Base-by-base conservation (phyloP, 2,113 vertebrate species). In the Istiophorus platypterus region DNA sequence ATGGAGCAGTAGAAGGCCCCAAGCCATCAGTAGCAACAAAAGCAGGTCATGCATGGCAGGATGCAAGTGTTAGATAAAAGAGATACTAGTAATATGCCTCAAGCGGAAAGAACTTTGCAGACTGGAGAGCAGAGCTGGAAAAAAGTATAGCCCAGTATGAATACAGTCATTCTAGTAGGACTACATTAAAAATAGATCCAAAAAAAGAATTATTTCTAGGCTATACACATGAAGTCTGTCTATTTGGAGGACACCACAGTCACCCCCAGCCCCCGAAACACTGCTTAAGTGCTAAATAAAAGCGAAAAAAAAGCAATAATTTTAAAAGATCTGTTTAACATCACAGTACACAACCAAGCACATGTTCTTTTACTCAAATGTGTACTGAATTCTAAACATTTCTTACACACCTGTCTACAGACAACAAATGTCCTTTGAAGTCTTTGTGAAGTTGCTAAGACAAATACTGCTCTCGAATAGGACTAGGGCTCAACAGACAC, bases 11-110 rank as follows among this genome's bases (percentile, higher is more conserved):
- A n/a, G 8, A 62, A 37, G 18, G 52, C 70, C 64, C 14, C 0
- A 1, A 29, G 65, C 31, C 18, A 67, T 39, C 18, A 56, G 26
- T 10, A 64, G 56, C 59, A 49, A 69, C 41, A 11, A 27, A 72
- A 90, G 81, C 70, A 79, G 54, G 69, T 80, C 81, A 85, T 56
- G 51, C 79, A 78, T 58, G 11, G 22, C 20, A 63, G 52, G 11
- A 83, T 75, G 51, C 3, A 9, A 64, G 31, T 61, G 45, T 56
- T 61, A 71, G 62, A 85, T 58, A 54, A 76, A 80, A 75, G 5
- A 74, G 22, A 66, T 26, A 62, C 51, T 41, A 76, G 34, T 49
- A 20, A 73, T n/a, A 34, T 66, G 11, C n/a, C 58, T 41, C 12
- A 22, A 78, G 31, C n/a, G 10, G 3, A 34, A 76, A 70, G 0